Evolutionary conservation across 1,140 invertebrate genomes (phyloP).

Genomic region (Drosophila pallidifrons): DNA sequence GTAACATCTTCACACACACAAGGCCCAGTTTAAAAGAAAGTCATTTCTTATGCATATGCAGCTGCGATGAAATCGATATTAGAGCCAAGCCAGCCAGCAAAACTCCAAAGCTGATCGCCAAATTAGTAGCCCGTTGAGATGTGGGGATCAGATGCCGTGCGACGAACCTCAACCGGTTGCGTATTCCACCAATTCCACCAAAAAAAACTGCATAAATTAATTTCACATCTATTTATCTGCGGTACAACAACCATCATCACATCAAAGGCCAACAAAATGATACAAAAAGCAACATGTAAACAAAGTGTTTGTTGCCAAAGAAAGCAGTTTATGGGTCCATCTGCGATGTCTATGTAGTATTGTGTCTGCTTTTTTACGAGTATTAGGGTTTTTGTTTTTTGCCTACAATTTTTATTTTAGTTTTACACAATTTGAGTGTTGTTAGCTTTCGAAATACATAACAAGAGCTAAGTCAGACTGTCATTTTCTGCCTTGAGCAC

Average conservation of each 20-base stretch:
- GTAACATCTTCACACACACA: too few species aligned
- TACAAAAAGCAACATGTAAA: slow-evolving; percentile 40
- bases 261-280: slow-evolving; percentile 30
- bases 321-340: slow-evolving; percentile 50
- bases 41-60: slow-evolving; percentile 59
- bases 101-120: slow-evolving; percentile 30
- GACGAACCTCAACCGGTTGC: slow-evolving; percentile 31
- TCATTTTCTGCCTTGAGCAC: slow-evolving; percentile 13
- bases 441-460: slow-evolving; percentile 48
- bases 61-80: slow-evolving; percentile 23
- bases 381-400: slow-evolving; percentile 5
- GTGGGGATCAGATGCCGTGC: slow-evolving; percentile 25
- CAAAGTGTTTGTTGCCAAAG: slow-evolving; percentile 58
- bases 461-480: slow-evolving; percentile 1
- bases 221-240: slow-evolving; percentile 45
- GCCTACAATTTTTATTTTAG: slow-evolving; percentile 32
- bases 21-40: slow-evolving; percentile 64
- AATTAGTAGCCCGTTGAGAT: slow-evolving; percentile 61
- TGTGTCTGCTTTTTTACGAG: slow-evolving; percentile 11
- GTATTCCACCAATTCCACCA: not conserved
- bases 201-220: slow-evolving; percentile 56
- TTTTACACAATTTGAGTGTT: slow-evolving; percentile 44
- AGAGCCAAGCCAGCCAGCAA: slow-evolving; percentile 9
- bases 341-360: slow-evolving; percentile 4
- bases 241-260: slow-evolving; percentile 30